phyloP scores from a whole-genome alignment of 2,113 vertebrate genomes.

The Brachypteracias leptosomus region DNA sequence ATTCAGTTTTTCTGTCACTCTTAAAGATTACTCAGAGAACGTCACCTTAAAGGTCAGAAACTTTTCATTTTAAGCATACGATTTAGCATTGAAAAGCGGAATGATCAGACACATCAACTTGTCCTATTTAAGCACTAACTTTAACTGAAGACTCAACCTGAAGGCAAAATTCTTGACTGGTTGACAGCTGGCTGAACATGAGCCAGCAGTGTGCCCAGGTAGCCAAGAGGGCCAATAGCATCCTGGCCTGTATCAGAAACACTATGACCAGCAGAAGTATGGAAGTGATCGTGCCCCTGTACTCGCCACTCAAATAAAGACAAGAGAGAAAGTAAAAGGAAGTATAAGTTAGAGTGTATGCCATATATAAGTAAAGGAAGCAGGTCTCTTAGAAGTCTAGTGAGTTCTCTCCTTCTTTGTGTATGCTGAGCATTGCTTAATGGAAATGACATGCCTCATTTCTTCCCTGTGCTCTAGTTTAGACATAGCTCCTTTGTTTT shows the following conservation, averaged over 20 bases:
- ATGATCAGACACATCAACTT: neutral
- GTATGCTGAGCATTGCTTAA: neutral
- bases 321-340: neutral
- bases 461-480: neutral
- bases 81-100: neutral
- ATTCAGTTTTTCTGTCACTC: neutral
- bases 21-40: neutral
- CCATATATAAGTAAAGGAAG: neutral
- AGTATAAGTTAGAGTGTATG: neutral
- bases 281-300: too few species aligned
- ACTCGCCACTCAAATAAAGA: too few species aligned
- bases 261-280: too few species aligned
- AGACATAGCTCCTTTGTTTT: neutral
- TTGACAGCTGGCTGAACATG: too few species aligned
- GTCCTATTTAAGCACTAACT: neutral
- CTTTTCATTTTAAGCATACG: neutral
- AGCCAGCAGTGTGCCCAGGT: too few species aligned
- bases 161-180: neutral
- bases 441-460: slow-evolving; percentile 2
- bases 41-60: neutral
- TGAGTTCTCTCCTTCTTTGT: neutral
- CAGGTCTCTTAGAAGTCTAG: neutral
- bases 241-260: too few species aligned
- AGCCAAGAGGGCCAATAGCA: too few species aligned
- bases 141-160: neutral